These are phyloP conservation scores for Charaxes varanes DNA, from an alignment of 1,140 invertebrate species.

Conservation along the genomic window DNA sequence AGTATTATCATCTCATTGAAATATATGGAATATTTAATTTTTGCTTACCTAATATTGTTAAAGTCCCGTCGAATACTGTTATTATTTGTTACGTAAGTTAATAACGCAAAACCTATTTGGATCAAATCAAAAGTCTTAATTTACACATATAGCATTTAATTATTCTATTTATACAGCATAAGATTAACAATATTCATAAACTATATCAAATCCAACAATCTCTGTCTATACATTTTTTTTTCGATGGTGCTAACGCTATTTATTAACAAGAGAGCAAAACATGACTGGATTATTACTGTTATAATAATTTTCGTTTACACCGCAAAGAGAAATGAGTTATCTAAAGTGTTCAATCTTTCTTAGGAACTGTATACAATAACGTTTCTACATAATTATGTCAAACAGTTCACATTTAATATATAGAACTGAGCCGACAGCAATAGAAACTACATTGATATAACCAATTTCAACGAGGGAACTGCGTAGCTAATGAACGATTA, in stretches of 20 bases:
- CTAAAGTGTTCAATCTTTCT: conserved; percentile 37
- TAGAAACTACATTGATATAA: no score
- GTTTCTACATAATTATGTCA: conserved; percentile 12
- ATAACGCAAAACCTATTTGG: conserved; percentile 29
- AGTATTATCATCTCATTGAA: conserved; percentile 38
- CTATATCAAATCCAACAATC: conserved; percentile 74
- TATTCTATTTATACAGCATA: conserved; percentile 73
- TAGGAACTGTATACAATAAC: conserved; percentile 53
- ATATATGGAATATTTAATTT: conserved; percentile 38
- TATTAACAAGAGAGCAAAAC: conserved; percentile 69
- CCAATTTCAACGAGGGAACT: conserved; percentile 5
- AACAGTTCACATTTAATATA: conserved; percentile 4
- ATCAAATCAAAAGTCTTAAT: conserved; percentile 60
- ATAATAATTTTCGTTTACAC: conserved; percentile 35
- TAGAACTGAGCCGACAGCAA: no score
- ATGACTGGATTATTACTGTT: conserved; percentile 39
- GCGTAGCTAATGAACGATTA: conserved; percentile 15
- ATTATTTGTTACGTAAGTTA: conserved; percentile 30
- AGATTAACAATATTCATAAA: conserved; percentile 74
- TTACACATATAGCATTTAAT: conserved; percentile 74
- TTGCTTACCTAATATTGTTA: conserved; percentile 64
- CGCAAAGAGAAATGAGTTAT: conserved; percentile 40
- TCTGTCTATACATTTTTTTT: conserved; percentile 60
- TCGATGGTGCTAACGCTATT: conserved; percentile 66
- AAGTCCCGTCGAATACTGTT: conserved; percentile 33